Percentiles rank a stretch among this genome's conserved stretches.
phyloP scores from a whole-genome alignment of 2,113 vertebrate species.

The Boulengeromyrus knoepffleri region DNA sequence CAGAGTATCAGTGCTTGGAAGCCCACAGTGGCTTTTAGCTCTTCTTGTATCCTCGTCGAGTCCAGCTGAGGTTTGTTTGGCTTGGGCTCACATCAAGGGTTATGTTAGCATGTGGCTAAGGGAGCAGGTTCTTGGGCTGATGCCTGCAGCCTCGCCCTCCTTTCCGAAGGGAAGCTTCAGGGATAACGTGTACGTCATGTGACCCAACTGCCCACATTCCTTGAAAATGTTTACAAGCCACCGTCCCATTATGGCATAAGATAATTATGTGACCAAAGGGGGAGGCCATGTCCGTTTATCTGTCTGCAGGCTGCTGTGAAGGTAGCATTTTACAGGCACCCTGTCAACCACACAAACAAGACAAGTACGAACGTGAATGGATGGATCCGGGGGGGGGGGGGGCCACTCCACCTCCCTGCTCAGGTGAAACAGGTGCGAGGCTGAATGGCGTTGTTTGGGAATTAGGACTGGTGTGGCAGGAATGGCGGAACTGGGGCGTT shows the following conservation, averaged over 20 bases:
- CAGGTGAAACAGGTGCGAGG: background rate
- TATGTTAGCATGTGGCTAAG: background rate
- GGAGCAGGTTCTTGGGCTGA: background rate
- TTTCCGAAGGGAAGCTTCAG: background rate
- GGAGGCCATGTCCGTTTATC: background rate
- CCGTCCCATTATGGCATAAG: background rate
- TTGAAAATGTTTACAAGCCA: background rate
- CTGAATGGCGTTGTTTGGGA: background rate
- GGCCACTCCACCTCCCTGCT: background rate
- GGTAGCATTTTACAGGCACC: background rate
- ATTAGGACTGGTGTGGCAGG: background rate
- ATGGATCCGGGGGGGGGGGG: background rate
- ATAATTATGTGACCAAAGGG: background rate
- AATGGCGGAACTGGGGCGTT: background rate
- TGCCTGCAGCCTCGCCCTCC: background rate
- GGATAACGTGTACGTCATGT: background rate
- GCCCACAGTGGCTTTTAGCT: background rate
- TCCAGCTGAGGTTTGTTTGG: background rate
- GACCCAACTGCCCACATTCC: background rate
- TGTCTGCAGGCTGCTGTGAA: background rate
- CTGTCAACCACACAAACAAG: background rate
- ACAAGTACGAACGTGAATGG: background rate
- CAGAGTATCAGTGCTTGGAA: background rate
- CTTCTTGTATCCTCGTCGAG: background rate
- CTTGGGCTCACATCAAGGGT: background rate